These are phyloP conservation scores for Triplophysa bombifrons DNA, from an alignment of 2,797 vertebrate species.

Conservation along the genomic window DNA sequence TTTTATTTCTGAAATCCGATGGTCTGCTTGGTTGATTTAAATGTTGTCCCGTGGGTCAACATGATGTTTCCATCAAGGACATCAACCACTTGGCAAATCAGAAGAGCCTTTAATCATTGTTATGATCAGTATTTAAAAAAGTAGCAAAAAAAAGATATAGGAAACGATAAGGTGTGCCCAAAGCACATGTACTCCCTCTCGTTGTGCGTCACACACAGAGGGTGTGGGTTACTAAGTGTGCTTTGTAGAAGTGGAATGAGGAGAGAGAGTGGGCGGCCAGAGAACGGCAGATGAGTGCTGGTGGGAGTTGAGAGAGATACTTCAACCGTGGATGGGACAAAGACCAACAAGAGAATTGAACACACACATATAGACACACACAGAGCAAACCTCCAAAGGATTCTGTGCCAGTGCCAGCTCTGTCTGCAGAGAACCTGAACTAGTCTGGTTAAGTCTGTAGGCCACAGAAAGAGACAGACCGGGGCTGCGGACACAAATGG, in stretches of 20 bases:
- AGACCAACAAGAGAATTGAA: neutral
- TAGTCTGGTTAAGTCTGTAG: slow-evolving; percentile 73
- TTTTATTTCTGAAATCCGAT: too few relatives aligned
- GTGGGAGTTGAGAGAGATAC: slow-evolving; percentile 41
- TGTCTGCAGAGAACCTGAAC: slow-evolving; percentile 78
- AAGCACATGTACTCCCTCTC: neutral
- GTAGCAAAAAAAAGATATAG: too few relatives aligned
- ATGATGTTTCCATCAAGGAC: too few relatives aligned
- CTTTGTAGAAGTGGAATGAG: slow-evolving; percentile 4
- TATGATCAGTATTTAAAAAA: neutral
- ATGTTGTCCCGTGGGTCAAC: too few relatives aligned
- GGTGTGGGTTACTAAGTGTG: slow-evolving; percentile 24
- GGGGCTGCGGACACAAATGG: slow-evolving; percentile 47
- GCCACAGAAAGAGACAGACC: slow-evolving; percentile 73
- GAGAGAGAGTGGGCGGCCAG: slow-evolving; percentile 16
- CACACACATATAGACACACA: neutral
- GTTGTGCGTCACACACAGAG: slow-evolving; percentile 5
- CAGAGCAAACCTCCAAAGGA: slow-evolving; percentile 72
- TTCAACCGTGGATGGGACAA: slow-evolving; percentile 18
- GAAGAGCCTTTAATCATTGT: neutral
- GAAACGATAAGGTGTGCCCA: neutral
- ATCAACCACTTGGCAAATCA: too few relatives aligned
- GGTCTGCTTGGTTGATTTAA: too few relatives aligned
- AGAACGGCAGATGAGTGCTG: slow-evolving; percentile 20
- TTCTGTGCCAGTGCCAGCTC: slow-evolving; percentile 87